These are phyloP conservation scores for Smutsia gigantea DNA, from an alignment of 2,797 vertebrate genomes.

Conservation along the genomic window DNA sequence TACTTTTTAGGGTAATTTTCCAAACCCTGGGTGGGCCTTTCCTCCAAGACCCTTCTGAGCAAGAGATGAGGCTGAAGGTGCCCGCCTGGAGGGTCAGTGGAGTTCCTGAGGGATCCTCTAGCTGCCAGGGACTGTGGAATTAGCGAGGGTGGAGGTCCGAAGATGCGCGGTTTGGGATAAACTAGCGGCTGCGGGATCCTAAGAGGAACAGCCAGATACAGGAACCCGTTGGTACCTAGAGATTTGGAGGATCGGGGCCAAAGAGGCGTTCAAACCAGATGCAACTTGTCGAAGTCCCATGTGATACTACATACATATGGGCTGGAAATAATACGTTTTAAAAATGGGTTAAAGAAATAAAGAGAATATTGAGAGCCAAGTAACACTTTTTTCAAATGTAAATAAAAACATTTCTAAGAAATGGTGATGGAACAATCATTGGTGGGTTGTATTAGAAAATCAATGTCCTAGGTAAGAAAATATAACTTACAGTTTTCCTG, in stretches of 20 bases:
- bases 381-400: background rate
- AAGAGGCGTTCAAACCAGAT: background rate
- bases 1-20: background rate
- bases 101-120: background rate
- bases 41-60: background rate
- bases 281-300: background rate
- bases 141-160: background rate
- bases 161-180: background rate
- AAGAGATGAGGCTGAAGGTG: conserved; percentile 20
- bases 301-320: background rate
- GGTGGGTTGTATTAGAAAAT: conserved; percentile 29
- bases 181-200: background rate
- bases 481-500: background rate
- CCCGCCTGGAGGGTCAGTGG: background rate
- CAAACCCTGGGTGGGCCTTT: background rate
- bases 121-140: background rate
- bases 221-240: background rate
- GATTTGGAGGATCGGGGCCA: background rate
- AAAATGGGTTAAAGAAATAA: conserved; percentile 2
- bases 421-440: background rate
- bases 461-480: background rate
- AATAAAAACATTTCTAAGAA: conserved; percentile 19
- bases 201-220: background rate
- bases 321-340: background rate
- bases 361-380: background rate